phyloP scores from a whole-genome alignment of 2,113 vertebrate species.

The Marcusenius ussheri region DNA sequence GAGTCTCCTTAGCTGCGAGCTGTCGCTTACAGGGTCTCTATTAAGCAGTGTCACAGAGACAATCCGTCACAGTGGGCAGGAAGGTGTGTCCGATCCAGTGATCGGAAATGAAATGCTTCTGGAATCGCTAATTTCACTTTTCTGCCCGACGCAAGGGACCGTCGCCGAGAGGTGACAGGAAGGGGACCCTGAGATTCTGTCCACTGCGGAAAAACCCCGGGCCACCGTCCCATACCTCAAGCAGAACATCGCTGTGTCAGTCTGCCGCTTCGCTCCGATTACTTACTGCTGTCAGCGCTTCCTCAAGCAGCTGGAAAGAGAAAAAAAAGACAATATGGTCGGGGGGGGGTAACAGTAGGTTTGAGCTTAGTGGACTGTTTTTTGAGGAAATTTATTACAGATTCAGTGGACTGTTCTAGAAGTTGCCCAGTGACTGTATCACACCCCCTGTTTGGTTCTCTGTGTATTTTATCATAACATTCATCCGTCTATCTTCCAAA shows the following conservation, averaged over 20 bases:
- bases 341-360: not conserved
- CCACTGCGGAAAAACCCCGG: not conserved
- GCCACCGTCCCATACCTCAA: not conserved
- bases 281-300: not conserved
- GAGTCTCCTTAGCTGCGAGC: not conserved
- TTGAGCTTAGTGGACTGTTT: not conserved
- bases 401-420: not conserved
- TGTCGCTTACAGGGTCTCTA: not conserved
- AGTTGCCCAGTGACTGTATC: not conserved
- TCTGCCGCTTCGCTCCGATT: not conserved
- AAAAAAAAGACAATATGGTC: not conserved
- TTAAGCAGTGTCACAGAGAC: not conserved
- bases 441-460: not conserved
- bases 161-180: not conserved
- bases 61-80: not conserved
- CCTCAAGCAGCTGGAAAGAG: not conserved
- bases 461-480: not conserved
- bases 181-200: not conserved
- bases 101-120: not conserved
- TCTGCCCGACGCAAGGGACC: not conserved
- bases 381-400: not conserved
- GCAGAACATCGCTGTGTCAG: not conserved
- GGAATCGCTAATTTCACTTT: not conserved
- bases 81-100: not conserved
- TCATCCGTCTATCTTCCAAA: not conserved